These are phyloP conservation scores for Piprites chloris DNA, from an alignment of 2,113 vertebrate species.

Conservation along the genomic window DNA sequence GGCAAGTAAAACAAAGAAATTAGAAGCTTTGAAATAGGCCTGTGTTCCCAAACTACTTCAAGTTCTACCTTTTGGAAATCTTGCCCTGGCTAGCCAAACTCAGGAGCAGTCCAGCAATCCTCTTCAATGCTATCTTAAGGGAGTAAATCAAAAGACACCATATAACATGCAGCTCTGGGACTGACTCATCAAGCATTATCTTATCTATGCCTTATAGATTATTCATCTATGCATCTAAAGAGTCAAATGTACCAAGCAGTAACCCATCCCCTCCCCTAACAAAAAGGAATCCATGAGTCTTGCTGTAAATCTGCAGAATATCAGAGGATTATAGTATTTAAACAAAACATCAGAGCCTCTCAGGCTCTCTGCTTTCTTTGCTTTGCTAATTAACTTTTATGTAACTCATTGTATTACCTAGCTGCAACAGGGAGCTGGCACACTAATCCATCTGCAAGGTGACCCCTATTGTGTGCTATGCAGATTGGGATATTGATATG, in stretches of 20 bases:
- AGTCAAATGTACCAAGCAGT: neutral
- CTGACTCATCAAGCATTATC: neutral
- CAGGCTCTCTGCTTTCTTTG: constrained; percentile 35
- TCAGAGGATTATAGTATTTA: constrained; percentile 37
- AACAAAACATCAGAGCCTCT: constrained; percentile 37
- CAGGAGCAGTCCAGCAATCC: neutral
- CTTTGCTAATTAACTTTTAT: constrained; percentile 57
- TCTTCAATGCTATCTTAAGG: neutral
- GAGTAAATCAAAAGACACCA: neutral
- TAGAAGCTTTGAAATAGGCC: neutral
- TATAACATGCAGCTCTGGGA: neutral
- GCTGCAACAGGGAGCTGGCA: constrained; percentile 17
- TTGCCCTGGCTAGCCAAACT: neutral
- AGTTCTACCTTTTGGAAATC: neutral
- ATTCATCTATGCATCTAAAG: neutral
- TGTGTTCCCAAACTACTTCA: neutral
- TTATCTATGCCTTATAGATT: neutral
- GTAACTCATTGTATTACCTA: constrained; percentile 29
- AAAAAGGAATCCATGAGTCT: neutral
- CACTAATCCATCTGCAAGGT: constrained; percentile 63
- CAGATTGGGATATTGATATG: constrained; percentile 46
- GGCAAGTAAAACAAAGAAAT: neutral
- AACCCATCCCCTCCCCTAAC: neutral
- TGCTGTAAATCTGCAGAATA: neutral
- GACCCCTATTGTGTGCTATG: constrained; percentile 46